These are phyloP conservation scores for Coleophora deauratella DNA, from an alignment of 2,888 invertebrate species.

Conservation along the genomic window DNA sequence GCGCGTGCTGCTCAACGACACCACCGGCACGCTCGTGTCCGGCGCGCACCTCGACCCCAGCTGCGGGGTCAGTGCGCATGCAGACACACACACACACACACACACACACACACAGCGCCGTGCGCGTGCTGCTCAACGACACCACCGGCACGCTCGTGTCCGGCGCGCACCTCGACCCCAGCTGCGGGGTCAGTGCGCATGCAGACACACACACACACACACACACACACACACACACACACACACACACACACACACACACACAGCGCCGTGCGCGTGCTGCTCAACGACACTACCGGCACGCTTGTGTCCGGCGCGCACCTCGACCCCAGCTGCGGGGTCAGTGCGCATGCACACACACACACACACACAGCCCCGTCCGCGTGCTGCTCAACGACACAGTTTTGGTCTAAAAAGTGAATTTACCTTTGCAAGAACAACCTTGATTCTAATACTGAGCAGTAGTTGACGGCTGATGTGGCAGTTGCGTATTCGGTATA, in stretches of 20 bases:
- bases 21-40: conserved; percentile 81
- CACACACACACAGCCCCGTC: no score
- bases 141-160: conserved; percentile 82
- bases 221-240: no score
- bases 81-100: conserved; percentile 73
- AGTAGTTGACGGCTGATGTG: no score
- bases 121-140: conserved; percentile 85
- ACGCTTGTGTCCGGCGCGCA: conserved; percentile 81
- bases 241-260: no score
- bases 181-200: conserved; percentile 70
- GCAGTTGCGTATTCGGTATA: no score
- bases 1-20: conserved; percentile 85
- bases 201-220: no score
- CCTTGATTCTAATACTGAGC: no score
- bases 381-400: conserved; percentile 86
- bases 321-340: conserved; percentile 73
- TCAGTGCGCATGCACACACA: conserved; percentile 22
- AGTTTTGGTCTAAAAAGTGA: no score
- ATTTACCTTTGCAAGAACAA: no score
- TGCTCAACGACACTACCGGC: conserved; percentile 85
- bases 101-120: conserved; percentile 75
- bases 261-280: conserved; percentile 74
- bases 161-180: conserved; percentile 77
- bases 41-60: conserved; percentile 77
- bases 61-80: conserved; percentile 79